A percentile compares a stretch with the other conserved stretches of the same genome.
Conservation (phyloP, 2,797 vertebrate species). For the Telmatherina bonti region DNA sequence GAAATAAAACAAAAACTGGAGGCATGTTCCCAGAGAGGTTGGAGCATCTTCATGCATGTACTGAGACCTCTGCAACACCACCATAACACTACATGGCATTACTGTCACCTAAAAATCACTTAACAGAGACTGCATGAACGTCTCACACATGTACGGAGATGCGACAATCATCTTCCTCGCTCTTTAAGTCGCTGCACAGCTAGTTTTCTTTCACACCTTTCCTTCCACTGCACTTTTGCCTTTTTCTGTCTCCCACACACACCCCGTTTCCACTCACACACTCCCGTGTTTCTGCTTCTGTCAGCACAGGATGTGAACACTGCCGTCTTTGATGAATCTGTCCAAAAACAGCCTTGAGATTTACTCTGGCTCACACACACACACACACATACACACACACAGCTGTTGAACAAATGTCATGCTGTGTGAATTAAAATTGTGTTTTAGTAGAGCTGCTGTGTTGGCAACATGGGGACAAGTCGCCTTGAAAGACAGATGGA, state of each 20-base stretch:
- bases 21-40: too few relatives aligned
- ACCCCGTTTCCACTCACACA: constrained; percentile 49
- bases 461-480: constrained; percentile 30
- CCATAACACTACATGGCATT: constrained; percentile 8
- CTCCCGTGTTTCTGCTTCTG: constrained; percentile 54
- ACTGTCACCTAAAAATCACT: not conserved
- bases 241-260: constrained; percentile 26
- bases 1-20: constrained; percentile 6
- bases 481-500: constrained; percentile 22
- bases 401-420: constrained; percentile 56
- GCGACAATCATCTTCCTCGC: constrained; percentile 20
- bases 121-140: constrained; percentile 9
- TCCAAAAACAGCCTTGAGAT: constrained; percentile 67
- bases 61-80: too few relatives aligned
- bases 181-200: constrained; percentile 27
- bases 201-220: constrained; percentile 42
- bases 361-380: constrained; percentile 62
- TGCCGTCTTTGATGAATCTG: constrained; percentile 79
- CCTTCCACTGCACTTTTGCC: constrained; percentile 7
- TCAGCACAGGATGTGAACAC: constrained; percentile 71
- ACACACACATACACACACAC: constrained; percentile 30
- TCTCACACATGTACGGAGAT: constrained; percentile 19
- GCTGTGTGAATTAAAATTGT: constrained; percentile 67
- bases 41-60: too few relatives aligned
- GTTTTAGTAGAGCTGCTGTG: constrained; percentile 50